Base-by-base conservation (phyloP, 2,113 vertebrate species). In the Marmota monax region DNA sequence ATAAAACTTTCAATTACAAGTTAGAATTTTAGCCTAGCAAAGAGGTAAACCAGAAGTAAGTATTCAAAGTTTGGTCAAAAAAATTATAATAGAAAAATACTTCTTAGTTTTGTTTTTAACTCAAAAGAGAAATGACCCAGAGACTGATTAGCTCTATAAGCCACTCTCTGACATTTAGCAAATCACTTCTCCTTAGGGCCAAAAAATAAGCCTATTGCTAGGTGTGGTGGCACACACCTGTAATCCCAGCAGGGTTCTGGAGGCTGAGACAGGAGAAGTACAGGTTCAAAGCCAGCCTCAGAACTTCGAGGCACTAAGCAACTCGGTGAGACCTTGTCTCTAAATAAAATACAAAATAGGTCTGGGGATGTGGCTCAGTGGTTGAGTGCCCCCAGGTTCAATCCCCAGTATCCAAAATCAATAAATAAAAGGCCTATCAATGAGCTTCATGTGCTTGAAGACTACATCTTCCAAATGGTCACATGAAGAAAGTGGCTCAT, bases 91-190 rank as follows among this genome's bases (percentile, higher is more conserved):
- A 42, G 42, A 42, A 42, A 42, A 42, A 42, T 5, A 42, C 42
- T 42, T 42, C 39, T 42, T 42, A 42, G 42, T 42, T 42, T 42
- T 42, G 42, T 78, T 84, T 84, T 20, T 39, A 84, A 42, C 32
- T 84, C 42, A 76, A 42, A 61, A 94, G 82, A 85, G 53, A 87
- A 95, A 87, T 67, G 58, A 88, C 56, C 65, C 63, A 76, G 78
- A 85, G 20, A 74, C 58, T 94, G 94, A 95, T 61, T 51, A 96
- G 65, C 84, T 93, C 76, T 67, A 22, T 76, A 23, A 79, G 34
- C 56, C 29, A 22, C 45, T 88, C 42, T 29, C 4, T 32, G 76
- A 79, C 61, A 58, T 78, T 95, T 90, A 95, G 82, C 76, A 89
- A 95, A 76, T 61, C 85, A 61, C 73, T 90, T 45, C 45, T 83